phyloP scores from a whole-genome alignment of 2,113 vertebrate genomes.

The Brevimyrus niger region DNA sequence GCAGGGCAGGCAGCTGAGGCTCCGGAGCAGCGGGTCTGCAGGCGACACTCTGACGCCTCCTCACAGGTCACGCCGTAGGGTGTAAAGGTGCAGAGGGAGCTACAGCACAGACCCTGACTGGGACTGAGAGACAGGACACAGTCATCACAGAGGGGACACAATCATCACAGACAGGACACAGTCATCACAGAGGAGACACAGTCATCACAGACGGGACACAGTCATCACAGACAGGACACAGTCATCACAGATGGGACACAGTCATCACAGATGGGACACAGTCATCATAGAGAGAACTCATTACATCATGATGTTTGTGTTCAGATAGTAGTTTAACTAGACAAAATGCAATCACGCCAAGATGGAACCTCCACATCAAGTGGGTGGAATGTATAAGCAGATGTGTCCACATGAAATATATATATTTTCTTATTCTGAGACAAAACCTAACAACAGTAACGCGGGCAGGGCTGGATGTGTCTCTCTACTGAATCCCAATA shows the following conservation, averaged over 20 bases:
- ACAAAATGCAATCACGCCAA: neutral
- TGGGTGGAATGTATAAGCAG: neutral
- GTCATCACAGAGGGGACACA: neutral
- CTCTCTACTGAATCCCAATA: neutral
- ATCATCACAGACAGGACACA: neutral
- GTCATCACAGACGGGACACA: neutral
- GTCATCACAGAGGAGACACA: neutral
- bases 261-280: neutral
- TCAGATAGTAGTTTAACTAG: neutral
- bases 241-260: neutral
- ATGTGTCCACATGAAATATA: neutral
- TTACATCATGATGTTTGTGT: neutral
- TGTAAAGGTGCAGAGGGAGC: conserved; percentile 51
- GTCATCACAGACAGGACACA: neutral
- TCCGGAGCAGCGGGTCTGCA: conserved; percentile 54
- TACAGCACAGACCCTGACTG: conserved; percentile 68
- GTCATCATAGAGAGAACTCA: neutral
- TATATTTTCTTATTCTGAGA: neutral
- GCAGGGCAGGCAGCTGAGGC: conserved; percentile 48
- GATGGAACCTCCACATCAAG: neutral
- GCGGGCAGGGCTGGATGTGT: neutral
- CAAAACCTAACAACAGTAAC: neutral
- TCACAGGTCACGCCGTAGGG: conserved; percentile 42
- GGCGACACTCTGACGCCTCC: conserved; percentile 59
- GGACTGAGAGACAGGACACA: conserved; percentile 46